These are phyloP conservation scores for Bacillus rossius DNA, from an alignment of 1,140 invertebrate species.

Conservation along the genomic window DNA sequence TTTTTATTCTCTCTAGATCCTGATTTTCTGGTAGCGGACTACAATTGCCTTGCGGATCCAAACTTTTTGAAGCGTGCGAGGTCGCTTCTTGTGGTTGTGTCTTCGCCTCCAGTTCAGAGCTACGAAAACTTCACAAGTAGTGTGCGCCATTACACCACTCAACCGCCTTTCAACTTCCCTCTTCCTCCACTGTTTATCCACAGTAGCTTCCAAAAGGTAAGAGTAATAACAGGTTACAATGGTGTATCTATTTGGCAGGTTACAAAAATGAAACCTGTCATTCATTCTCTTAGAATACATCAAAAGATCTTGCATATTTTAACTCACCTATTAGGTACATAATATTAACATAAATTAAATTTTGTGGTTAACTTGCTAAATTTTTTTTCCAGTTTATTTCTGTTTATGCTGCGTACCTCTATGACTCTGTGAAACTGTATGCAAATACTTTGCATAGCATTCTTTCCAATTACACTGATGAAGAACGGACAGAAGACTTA, in stretches of 20 bases:
- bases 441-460: constrained; percentile 76
- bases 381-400: constrained; percentile 66
- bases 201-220: background rate
- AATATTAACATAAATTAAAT: too few relatives aligned
- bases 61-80: constrained; percentile 62
- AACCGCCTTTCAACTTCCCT: constrained; percentile 69
- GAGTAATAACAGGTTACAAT: background rate
- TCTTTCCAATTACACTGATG: constrained; percentile 38
- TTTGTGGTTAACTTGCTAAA: too few relatives aligned
- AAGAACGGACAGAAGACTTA: constrained; percentile 51
- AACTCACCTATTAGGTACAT: too few relatives aligned
- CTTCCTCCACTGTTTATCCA: constrained; percentile 48
- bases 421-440: constrained; percentile 92
- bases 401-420: constrained; percentile 92
- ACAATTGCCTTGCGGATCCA: background rate
- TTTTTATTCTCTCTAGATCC: too few relatives aligned
- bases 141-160: constrained; percentile 69
- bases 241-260: background rate
- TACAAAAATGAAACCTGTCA: background rate
- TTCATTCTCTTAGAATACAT: background rate
- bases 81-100: constrained; percentile 79
- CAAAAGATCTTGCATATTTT: too few relatives aligned
- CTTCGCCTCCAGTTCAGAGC: constrained; percentile 70
- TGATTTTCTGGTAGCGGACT: background rate
- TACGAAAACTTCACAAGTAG: constrained; percentile 64